A percentile compares a stretch with the other conserved stretches of the same genome.
Evolutionary conservation across 2,797 vertebrate genomes (phyloP).

Genomic region (Alectoris magna): DNA sequence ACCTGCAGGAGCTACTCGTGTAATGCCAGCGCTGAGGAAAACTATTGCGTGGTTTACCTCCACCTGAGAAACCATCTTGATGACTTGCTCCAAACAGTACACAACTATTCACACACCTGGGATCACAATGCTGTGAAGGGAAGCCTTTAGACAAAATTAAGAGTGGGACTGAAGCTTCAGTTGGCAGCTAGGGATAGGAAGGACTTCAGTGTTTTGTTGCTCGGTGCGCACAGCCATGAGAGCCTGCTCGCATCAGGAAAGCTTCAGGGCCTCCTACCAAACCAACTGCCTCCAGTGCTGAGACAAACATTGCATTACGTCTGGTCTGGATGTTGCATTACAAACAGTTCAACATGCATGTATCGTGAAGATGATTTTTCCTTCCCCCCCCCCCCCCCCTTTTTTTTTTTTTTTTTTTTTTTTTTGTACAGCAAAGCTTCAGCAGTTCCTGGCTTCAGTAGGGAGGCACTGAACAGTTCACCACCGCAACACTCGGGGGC

Average conservation of each 20-base stretch:
- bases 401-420: not conserved
- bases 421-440: not conserved
- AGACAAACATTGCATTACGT: too few species aligned
- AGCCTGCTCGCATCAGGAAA: rapidly evolving
- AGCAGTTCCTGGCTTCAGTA: rapidly evolving
- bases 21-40: not conserved
- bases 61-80: not conserved
- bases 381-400: too few species aligned
- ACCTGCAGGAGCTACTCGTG: not conserved
- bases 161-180: not conserved
- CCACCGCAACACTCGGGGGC: rapidly evolving
- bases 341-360: not conserved
- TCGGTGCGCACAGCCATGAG: rapidly evolving
- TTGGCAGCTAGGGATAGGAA: not conserved
- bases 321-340: not conserved
- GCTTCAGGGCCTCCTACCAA: too few species aligned
- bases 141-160: not conserved
- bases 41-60: not conserved
- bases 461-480: rapidly evolving
- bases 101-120: not conserved
- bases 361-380: not conserved
- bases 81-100: not conserved
- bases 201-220: not conserved
- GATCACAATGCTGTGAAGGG: not conserved
- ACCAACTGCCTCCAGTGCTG: not conserved